These are phyloP conservation scores for Bactericera cockerelli DNA, from an alignment of 1,140 invertebrate species.

Conservation along the genomic window DNA sequence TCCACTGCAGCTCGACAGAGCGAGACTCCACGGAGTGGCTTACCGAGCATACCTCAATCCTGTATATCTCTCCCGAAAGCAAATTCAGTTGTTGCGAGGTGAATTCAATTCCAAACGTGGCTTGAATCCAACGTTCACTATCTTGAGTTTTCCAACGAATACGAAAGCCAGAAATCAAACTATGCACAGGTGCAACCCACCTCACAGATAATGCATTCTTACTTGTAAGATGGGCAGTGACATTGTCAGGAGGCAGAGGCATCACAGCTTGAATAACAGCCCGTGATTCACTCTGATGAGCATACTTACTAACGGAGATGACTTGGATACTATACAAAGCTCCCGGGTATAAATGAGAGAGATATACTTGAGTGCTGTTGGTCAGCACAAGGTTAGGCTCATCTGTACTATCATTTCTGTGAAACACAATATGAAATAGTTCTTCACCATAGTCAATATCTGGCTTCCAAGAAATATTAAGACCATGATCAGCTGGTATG, in stretches of 20 bases:
- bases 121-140: conserved; percentile 46
- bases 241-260: conserved; percentile 64
- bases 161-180: conserved; percentile 55
- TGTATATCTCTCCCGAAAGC: conserved; percentile 71
- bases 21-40: conserved; percentile 65
- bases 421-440: background rate
- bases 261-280: conserved; percentile 74
- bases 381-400: conserved; percentile 36
- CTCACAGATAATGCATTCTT: conserved; percentile 63
- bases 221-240: conserved; percentile 59
- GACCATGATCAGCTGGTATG: background rate
- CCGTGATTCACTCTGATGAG: conserved; percentile 64
- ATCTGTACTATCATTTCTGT: background rate
- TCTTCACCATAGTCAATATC: background rate
- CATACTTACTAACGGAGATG: conserved; percentile 63
- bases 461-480: background rate
- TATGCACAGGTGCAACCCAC: conserved; percentile 57
- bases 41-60: conserved; percentile 69
- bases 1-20: conserved; percentile 62
- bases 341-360: conserved; percentile 64
- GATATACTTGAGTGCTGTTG: conserved; percentile 54
- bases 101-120: conserved; percentile 40
- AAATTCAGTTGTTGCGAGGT: conserved; percentile 65
- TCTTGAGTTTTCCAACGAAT: conserved; percentile 52
- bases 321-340: conserved; percentile 80